Evolutionary conservation across 2,113 vertebrate genomes (phyloP), one percentile per base, ranked within the genome.

Genomic region (Cyphomyrus plagiostoma): DNA sequence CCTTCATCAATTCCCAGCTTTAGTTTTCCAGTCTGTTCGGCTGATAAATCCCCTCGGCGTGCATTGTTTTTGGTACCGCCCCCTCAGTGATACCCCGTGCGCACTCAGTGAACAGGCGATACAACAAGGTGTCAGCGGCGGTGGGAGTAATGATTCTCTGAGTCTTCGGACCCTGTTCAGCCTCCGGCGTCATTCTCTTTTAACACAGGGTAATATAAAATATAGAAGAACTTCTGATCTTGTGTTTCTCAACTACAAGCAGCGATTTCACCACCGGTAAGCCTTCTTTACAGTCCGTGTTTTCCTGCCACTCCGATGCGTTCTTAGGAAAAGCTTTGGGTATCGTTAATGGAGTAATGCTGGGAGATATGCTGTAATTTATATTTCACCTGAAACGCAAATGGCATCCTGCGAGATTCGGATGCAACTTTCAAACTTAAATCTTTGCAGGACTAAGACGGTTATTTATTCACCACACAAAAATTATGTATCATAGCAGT

Each of bases 191-290:
- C 23, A n/a, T 70, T 85, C 83, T 35, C 21, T 26, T 50, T 85
- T 58, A 30, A 70, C 26, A 39, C 35, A 42, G 85, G 66, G 30
- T 77, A 87, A 58, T 42, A 39, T 45, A 17, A 82, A 19, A 89
- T 49, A 48, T 10, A 13, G 82, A 62, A 77, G 53, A 35, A n/a
- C 89, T 46, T 50, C 42, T 83, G 83, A 89, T 89, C 86, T 86
- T 84, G 52, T 46, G 30, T 23, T 21, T 48, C 35, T 46, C 56
- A 53, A 9, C 58, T 66, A 39, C 46, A 48, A 66, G 49, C 85
- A 35, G 21, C 49, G 89, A 74, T 80, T 87, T 87, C n/a, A 70
- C 48, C 53, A 53, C 85, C 23, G 89, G 89, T 90, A 90, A 77
- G 89, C 70, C 80, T 56, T 66, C 0, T 77, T 83, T 46, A 26